Evolutionary conservation across 1,140 invertebrate species (phyloP), one percentile per base, ranked within the genome.

Genomic region (Drosophila biarmipes): DNA sequence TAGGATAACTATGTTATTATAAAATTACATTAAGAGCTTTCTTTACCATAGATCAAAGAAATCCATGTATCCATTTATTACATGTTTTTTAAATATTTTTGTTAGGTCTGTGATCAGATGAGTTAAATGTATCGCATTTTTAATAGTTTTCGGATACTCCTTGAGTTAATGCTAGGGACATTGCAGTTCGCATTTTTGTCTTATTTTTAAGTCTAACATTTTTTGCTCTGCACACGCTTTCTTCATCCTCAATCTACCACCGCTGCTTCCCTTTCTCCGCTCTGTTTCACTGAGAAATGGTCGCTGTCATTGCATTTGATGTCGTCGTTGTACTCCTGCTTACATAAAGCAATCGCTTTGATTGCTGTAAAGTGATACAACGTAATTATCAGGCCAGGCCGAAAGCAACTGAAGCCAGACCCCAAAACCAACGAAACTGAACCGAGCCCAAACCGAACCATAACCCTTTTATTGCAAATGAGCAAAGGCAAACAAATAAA

Each of bases 321-420:
- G 24, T 43, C 69, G 74, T 53, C 74, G 71, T 64, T 77, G 48
- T 62, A 52, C 49, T 74, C 64, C 49, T 71, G 61, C 76, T 79
- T 79, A 74, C 69, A 79, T 79, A 79, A 79, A 79, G 42, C 53
- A 62, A 82, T 78, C 21, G 66, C 62, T 68, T 35, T 82, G 82
- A 81, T 86, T 82, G 75, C 75, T 57, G 78, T 79, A 89, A 89
- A 75, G 66, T 89, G 78, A 89, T 89, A 85, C 80, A 85, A 84
- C 81, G 80, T 86, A 85, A 85, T 85, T 85, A 86, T 73, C 51
- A 35, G 45, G 29, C 38, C 57, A 48, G 45, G 42, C 38, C 40
- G 8, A 57, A 40, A 56, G 37, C 69, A 78, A 79, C 62, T 78
- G 49, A 73, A 57, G 48, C 58, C 67, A 34, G 69, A 69, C 67